Evolutionary conservation across 2,797 vertebrate species (phyloP), one percentile per base, ranked within the genome.

Genomic region (Neopelma chrysocephalum): DNA sequence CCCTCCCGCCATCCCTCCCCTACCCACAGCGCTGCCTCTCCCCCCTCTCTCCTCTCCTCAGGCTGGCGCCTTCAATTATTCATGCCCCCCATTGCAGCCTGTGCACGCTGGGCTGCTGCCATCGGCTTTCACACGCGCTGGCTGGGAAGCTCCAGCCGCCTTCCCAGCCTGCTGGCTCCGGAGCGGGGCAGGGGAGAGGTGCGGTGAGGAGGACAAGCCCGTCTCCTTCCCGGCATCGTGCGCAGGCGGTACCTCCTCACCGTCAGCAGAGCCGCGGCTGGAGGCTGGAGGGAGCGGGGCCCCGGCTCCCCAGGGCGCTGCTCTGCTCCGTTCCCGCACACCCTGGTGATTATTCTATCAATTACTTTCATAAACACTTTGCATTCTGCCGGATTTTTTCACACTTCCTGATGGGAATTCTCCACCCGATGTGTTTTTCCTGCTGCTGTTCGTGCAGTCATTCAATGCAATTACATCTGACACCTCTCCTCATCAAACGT

Each of bases 11-110:
- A 80, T 89, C 71, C n/a, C 32, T 57, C 58, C 73, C 45, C 15
- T 71, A 10, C 45, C 81, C 80, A 32, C 69, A 38, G 15, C 15
- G 18, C 81, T 56, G n/a, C 43, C 57, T 58, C 86, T 70, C 57
- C 27, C 20, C 17, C 40, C 78, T 34, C 50, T 78, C 72, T 68
- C 23, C 65, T 72, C 85, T 90, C 48, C 93, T 78, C 62, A 51
- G 90, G 88, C 96, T 82, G 87, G 90, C 32, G 79, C 94, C 94
- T 95, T 97, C 97, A 97, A 97, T 97, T 97, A 97, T 98, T 97
- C 97, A 97, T 97, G 93, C 92, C 94, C 97, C 95, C 95, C 80
- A 18, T 18, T 92, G 96, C 96, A 97, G 95, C 79, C 76, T 84
- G 81, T 43, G 91, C 76, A 40, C 16, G 68, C 90, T 82, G 91